phyloP scores from a whole-genome alignment of 1,140 invertebrate genomes.

The Drosophila melanica region DNA sequence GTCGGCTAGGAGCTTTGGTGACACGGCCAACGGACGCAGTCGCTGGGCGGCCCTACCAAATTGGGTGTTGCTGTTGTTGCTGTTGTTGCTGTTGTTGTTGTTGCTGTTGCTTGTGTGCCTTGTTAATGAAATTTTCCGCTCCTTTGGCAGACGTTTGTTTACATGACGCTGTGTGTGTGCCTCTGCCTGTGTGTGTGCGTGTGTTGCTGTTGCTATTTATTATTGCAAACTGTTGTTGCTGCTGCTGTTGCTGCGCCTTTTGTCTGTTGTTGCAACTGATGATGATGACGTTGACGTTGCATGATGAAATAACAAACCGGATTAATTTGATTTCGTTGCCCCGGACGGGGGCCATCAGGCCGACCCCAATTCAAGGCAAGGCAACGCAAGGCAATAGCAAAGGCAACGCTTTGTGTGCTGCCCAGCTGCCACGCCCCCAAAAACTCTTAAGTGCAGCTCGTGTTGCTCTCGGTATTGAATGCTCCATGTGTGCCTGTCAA shows the following conservation, averaged over 20 bases:
- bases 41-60: slow-evolving; percentile 4
- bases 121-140: slow-evolving; percentile 81
- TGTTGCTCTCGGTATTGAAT: slow-evolving; percentile 25
- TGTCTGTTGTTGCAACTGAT: slow-evolving; percentile 81
- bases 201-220: slow-evolving; percentile 66
- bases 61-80: slow-evolving; percentile 16
- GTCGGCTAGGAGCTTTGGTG: slow-evolving; percentile 11
- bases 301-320: slow-evolving; percentile 82
- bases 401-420: slow-evolving; percentile 20
- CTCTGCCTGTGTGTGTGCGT: slow-evolving; percentile 19
- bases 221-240: slow-evolving; percentile 72
- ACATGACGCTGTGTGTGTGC: slow-evolving; percentile 33
- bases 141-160: slow-evolving; percentile 69
- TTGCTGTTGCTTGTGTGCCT: slow-evolving; percentile 68
- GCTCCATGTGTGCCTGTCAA: neutral
- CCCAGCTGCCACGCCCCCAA: slow-evolving; percentile 33
- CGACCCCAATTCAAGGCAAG: slow-evolving; percentile 10
- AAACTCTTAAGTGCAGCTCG: slow-evolving; percentile 39
- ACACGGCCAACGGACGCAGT: slow-evolving; percentile 6
- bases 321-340: slow-evolving; percentile 77
- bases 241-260: slow-evolving; percentile 52
- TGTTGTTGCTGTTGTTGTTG: slow-evolving; percentile 32
- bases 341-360: slow-evolving; percentile 8
- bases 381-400: neutral
- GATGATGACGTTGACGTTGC: slow-evolving; percentile 80